Percentiles rank a stretch among this genome's conserved stretches.
phyloP scores from a whole-genome alignment of 2,113 vertebrate genomes.

The Scortum barcoo region DNA sequence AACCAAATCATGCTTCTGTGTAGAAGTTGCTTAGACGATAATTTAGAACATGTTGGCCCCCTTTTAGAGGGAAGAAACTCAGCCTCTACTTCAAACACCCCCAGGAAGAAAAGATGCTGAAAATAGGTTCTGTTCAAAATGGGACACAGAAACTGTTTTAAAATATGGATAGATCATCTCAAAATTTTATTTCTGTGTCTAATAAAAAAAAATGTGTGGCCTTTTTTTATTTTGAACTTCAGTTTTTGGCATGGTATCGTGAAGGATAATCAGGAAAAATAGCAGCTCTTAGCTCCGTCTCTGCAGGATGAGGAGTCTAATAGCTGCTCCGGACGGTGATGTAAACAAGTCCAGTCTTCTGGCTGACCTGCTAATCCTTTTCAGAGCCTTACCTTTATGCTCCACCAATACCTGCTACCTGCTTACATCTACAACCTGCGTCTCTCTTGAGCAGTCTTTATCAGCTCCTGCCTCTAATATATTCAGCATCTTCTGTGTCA shows the following conservation, averaged over 20 bases:
- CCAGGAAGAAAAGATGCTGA: background rate
- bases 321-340: background rate
- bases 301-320: conserved; percentile 9
- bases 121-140: background rate
- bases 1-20: background rate
- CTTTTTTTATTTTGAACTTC: background rate
- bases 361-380: conserved; percentile 55
- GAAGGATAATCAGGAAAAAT: background rate
- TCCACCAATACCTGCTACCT: conserved; percentile 39
- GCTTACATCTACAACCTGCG: background rate
- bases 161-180: background rate
- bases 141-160: background rate
- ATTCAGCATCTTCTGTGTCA: background rate
- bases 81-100: background rate
- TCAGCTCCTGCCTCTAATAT: background rate
- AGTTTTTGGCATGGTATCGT: background rate
- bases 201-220: background rate
- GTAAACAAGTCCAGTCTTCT: conserved; percentile 40
- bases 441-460: background rate
- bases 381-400: conserved; percentile 50
- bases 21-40: conserved; percentile 7
- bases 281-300: background rate
- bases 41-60: background rate
- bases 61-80: background rate
- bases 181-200: background rate